Percentiles rank a stretch among this genome's conserved stretches.
phyloP scores from a whole-genome alignment of 2,113 vertebrate genomes.

The Scytalopus superciliaris region DNA sequence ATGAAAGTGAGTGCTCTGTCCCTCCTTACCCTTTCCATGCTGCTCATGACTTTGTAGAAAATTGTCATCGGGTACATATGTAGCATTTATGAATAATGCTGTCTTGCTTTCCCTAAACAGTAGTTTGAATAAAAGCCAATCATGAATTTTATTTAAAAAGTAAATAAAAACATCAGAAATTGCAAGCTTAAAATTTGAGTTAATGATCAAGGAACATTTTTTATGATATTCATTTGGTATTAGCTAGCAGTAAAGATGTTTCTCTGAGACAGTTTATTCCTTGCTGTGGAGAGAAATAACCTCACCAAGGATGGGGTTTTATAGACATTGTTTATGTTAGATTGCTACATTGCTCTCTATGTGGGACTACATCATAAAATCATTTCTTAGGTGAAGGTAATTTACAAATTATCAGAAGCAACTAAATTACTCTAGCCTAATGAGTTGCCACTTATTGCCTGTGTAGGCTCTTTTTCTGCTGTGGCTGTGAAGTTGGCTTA shows the following conservation, averaged over 20 bases:
- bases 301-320: not conserved
- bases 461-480: slow-evolving; percentile 51
- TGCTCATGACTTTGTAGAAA: not conserved
- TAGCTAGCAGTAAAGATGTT: not conserved
- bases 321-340: slow-evolving; percentile 3
- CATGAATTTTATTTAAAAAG: not conserved
- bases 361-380: slow-evolving; percentile 44
- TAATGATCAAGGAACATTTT: not conserved
- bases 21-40: not conserved
- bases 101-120: not conserved
- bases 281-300: not conserved
- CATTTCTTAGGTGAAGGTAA: slow-evolving; percentile 20
- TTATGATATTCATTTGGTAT: not conserved
- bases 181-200: not conserved
- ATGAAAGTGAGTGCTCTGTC: not conserved
- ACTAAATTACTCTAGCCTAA: slow-evolving; percentile 47
- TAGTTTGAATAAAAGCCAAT: not conserved
- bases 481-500: not conserved
- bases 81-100: not conserved
- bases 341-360: not conserved
- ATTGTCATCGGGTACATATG: not conserved
- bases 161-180: not conserved
- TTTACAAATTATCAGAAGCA: slow-evolving; percentile 45
- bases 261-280: not conserved
- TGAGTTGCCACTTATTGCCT: slow-evolving; percentile 45